Conservation (phyloP, 2,888 invertebrate species). For the Oxystoma pomonae region DNA sequence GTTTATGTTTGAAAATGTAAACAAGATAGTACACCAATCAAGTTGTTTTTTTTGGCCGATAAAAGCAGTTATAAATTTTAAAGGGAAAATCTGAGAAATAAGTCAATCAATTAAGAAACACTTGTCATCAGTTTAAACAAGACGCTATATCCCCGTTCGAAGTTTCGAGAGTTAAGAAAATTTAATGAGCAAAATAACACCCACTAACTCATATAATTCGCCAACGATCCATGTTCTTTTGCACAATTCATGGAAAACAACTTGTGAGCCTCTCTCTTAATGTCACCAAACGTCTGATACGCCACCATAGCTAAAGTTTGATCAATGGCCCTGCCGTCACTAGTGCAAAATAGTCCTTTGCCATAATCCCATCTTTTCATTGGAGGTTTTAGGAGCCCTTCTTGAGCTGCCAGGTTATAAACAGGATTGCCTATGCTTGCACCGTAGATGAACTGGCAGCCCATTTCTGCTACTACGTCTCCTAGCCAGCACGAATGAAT, state of each 20-base stretch:
- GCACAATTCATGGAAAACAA: conserved; percentile 60
- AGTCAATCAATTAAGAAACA: no score
- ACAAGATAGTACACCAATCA: no score
- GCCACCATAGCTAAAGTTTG: conserved; percentile 60
- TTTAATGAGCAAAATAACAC: no score
- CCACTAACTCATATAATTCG: conserved; percentile 58
- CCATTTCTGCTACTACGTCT: conserved; percentile 73
- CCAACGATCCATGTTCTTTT: conserved; percentile 58
- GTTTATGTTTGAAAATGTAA: no score
- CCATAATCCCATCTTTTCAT: conserved; percentile 32
- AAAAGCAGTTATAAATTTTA: no score
- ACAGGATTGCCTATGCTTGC: conserved; percentile 69
- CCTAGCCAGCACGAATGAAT: conserved; percentile 76
- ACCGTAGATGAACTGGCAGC: conserved; percentile 69
- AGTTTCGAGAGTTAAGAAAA: no score
- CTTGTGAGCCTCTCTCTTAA: conserved; percentile 62
- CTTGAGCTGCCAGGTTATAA: conserved; percentile 65
- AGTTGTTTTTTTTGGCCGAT: no score
- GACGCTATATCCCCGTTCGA: no score
- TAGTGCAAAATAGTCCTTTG: conserved; percentile 60
- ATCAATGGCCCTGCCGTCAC: conserved; percentile 65
- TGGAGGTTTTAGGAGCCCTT: conserved; percentile 61
- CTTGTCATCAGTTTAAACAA: no score
- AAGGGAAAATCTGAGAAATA: no score
- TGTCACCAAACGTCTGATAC: conserved; percentile 62